Evolutionary conservation across 2,888 invertebrate species (phyloP), one percentile per base, ranked within the genome.

Genomic region (Ellobium chinense): DNA sequence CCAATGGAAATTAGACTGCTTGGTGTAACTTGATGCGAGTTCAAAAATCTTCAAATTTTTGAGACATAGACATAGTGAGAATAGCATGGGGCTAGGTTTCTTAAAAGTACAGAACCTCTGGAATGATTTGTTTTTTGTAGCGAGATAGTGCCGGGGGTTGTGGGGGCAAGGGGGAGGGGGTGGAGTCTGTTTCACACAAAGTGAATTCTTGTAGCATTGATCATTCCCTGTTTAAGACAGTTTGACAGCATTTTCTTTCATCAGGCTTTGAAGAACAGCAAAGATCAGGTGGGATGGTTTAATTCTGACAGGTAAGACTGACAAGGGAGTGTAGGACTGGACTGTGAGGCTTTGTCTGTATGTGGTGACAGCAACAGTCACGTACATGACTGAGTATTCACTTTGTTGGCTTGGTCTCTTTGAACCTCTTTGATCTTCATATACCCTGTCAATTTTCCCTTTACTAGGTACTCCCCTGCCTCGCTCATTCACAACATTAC

Each of bases 231-330:
- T 36, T 9, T 21, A 24, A 27, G 27, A n/a, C 58, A 4, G 24
- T 36, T 60, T 73, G 73, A 73, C 62, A 62, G 18, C 21, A 27
- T n/a, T 12, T 46, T 37, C 36, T 21, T 56, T 69, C 29, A 9
- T 1, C 12, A 2, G 21, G 24, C 72, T 72, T 62, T 73, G 62
- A 73, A 62, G 73, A 60, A 24, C 36, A 29, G n/a, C 9, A 24
- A n/a, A 1, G 36, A 3, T 60, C 27, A n/a, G 34, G 36, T 60
- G 37, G 54, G 56, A 36, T 62, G 37, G 36, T 62, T 62, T 73
- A 73, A 24, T 39, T 12, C 27, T 73, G 73, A 60, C 73, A 73
- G 7, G 18, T 7, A 31, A 65, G 75, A 75, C 54, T 75, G 65
- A 75, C 75, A 65, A 18, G n/a, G 4, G 27, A n/a, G 34, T 34